A percentile compares a stretch with the other conserved stretches of the same genome.
Evolutionary conservation across 1,140 invertebrate species (phyloP).

Genomic region (Phymastichus coffea): DNA sequence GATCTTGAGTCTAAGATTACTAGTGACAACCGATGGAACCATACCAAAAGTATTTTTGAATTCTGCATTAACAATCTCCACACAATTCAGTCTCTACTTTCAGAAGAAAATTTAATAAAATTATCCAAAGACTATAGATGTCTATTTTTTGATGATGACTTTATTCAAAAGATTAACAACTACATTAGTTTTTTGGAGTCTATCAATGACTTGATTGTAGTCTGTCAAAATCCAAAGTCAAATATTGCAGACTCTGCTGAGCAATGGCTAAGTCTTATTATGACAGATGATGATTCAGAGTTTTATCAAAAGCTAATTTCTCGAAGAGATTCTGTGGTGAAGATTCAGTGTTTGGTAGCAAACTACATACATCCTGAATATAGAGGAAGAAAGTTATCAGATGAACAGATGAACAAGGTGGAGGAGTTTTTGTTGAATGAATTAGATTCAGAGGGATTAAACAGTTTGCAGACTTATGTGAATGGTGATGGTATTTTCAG

Average conservation of each 20-base stretch:
- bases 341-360: constrained; percentile 23
- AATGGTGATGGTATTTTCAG: constrained; percentile 24
- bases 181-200: constrained; percentile 18
- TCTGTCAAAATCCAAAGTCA: constrained; percentile 8
- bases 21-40: constrained; percentile 10
- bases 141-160: constrained; percentile 23
- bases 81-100: constrained; percentile 20
- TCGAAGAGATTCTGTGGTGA: constrained; percentile 10
- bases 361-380: constrained; percentile 24
- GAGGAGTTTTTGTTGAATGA: constrained; percentile 24
- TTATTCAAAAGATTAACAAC: constrained; percentile 19
- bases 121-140: constrained; percentile 20
- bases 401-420: constrained; percentile 27
- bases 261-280: constrained; percentile 17
- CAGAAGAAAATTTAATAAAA: constrained; percentile 11
- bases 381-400: constrained; percentile 22
- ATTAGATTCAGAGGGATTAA: constrained; percentile 21
- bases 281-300: constrained; percentile 7
- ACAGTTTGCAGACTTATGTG: constrained; percentile 21
- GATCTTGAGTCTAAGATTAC: constrained; percentile 14
- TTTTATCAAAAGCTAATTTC: constrained; percentile 5
- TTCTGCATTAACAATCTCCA: constrained; percentile 16
- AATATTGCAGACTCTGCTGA: constrained; percentile 24
- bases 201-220: constrained; percentile 12
- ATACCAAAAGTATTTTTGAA: constrained; percentile 16